Base-by-base conservation (phyloP, 1,140 invertebrate genomes). In the Coptotermes formosanus region DNA sequence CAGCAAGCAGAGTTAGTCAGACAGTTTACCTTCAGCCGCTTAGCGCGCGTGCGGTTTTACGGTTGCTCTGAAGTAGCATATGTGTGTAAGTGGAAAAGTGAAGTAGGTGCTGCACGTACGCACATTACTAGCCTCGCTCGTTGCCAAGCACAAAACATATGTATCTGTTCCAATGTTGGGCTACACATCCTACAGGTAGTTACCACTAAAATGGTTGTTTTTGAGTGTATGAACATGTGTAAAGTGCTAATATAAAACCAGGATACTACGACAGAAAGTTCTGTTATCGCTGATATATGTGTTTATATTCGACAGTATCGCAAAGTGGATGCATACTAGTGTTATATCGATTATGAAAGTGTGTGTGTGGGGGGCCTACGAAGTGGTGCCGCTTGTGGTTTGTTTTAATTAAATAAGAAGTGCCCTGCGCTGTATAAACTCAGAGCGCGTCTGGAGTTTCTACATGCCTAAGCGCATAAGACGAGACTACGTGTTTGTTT, bases 1-100 rank as follows among this genome's bases (percentile, higher is more conserved):
- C 30, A 52, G 48, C 30, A 86, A 86, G 83, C 83, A 52, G n/a
- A 83, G 83, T 44, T 88, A 90, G 89, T 90, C 89, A 90, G 90
- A 90, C 52, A 55, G 52, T 90, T 90, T 90, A 90, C 90, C 90
- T 90, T 90, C 89, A 89, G 90, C 88, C 89, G 89, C 90, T 90
- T 89, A 89, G 89, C 88, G 90, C 81, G 85, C 45, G 85, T n/a
- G 82, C 75, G 69, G 48, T 84, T 85, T 87, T 32, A 6, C 16
- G n/a, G 45, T 45, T 52, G 45, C 11, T 84, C 48, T 12, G 30
- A 55, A 30, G 83, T 55, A 52, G 25, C 30, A n/a, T 30, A 84
- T 84, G 83, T 52, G 83, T 84, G 19, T 52, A 84, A 84, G 83
- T 84, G 52, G 83, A 84, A 52, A 84, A 84, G 83, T 84, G 45